Evolutionary conservation across 2,888 invertebrate species (phyloP).

Genomic region (Luperina nickerlii): DNA sequence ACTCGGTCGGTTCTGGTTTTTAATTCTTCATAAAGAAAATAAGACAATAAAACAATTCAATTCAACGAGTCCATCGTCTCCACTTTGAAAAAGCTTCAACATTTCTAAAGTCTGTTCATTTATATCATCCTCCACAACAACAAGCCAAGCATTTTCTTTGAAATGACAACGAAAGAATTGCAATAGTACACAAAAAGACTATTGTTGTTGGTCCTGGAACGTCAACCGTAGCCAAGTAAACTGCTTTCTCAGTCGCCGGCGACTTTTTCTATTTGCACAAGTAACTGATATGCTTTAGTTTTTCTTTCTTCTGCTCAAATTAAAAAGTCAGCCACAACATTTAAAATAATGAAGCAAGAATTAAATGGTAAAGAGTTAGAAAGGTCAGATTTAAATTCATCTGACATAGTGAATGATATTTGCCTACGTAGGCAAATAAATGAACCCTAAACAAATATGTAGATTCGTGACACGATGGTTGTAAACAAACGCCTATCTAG

Average conservation of each 20-base stretch:
- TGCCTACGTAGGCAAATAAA: conserved; percentile 29
- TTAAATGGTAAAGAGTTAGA: conserved; percentile 10
- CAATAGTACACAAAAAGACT: conserved; percentile 59
- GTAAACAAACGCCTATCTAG: conserved; percentile 34
- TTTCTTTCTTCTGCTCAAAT: conserved; percentile 49
- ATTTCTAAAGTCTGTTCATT: conserved; percentile 42
- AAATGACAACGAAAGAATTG: conserved; percentile 60
- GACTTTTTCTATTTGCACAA: conserved; percentile 59
- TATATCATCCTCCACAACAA: conserved; percentile 48
- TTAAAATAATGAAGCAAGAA: conserved; percentile 41
- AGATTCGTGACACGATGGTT: conserved; percentile 22
- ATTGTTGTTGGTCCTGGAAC: conserved; percentile 51
- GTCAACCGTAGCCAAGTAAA: conserved; percentile 59
- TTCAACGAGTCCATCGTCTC: conserved; percentile 7
- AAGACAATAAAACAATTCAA: conserved; percentile 6
- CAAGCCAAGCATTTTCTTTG: conserved; percentile 55
- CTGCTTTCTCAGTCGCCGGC: conserved; percentile 41
- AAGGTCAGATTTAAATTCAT: conserved; percentile 37
- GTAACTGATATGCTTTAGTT: conserved; percentile 61
- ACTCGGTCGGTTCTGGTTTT: not conserved
- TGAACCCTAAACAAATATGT: conserved; percentile 37
- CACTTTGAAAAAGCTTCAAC: conserved; percentile 20
- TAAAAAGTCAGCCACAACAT: conserved; percentile 40
- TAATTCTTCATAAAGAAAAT: not conserved
- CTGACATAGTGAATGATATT: conserved; percentile 11